Evolutionary conservation across 2,888 invertebrate species (phyloP), one percentile per base, ranked within the genome.

Genomic region (Caenorhabditis drosophilae): DNA sequence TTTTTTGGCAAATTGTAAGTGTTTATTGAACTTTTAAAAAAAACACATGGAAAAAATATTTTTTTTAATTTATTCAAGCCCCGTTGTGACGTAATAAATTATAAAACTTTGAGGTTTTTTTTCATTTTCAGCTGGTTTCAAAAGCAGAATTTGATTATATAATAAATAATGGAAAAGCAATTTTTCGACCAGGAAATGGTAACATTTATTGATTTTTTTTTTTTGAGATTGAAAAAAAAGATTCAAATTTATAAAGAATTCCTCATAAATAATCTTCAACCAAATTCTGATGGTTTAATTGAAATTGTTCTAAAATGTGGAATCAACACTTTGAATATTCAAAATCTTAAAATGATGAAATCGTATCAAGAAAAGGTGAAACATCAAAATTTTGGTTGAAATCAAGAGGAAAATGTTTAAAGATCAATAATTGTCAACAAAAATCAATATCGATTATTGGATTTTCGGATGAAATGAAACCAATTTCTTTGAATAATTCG

Each of bases 351-450:
- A 0, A 44, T 46, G 1, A 40, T 23, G 40, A 18, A 22, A 16
- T 34, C 40, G n/a, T 45, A 34, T 18, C 4, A 40, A 15, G 49
- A 57, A 46, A n/a, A 42, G 31, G 56, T 62, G 34, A 20, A n/a
- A 1, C n/a, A n/a, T n/a, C 15, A 31, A 6, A 40, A 7, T 12
- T 2, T 27, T n/a, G 11, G 23, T 42, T 12, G 11, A n/a, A n/a
- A n/a, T n/a, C n/a, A n/a, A 31, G 12, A 3, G 9, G 15, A 9
- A 23, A n/a, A 12, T 31, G 16, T 20, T 36, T 38, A 25, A 23
- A 62, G 62, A 56, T 62, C 15, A 51, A 56, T 16, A 57, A 58
- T 27, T 63, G 63, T 41, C 31, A 40, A 23, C 22, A 49, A 45
- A 16, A 34, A 1, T 45, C 52, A 11, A 20, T 16, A 6, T 7